Evolutionary conservation across 2,888 invertebrate genomes (phyloP), one percentile per base, ranked within the genome.

Genomic region (Xylota segnis): DNA sequence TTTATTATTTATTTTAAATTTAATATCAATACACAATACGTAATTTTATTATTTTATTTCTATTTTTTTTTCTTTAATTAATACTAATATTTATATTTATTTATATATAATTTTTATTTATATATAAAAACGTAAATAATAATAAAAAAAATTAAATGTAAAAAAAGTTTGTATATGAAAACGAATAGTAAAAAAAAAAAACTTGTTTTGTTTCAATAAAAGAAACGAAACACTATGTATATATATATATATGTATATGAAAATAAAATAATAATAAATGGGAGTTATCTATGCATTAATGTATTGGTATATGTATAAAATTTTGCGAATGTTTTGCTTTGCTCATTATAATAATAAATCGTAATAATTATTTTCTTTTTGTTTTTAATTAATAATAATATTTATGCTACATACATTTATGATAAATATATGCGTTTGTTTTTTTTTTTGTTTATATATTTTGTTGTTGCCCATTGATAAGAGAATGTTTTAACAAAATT

Each of bases 81-180:
- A 88, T 88, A 88, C 86, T 90, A 88, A 87, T 87, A 88, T 87
- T 84, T 88, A 90, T 91, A 89, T 87, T 83, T 87, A 90, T 90
- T 90, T 89, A 90, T 91, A 91, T 91, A 90, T 90, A 89, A 89
- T 90, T 89, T 90, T 89, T 90, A 91, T 90, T 90, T 91, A 91
- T 90, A 90, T 90, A 89, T 82, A 86, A 82, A 77, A 86, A 77
- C 75, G 72, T 77, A 86, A 82, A 84, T 75, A 75, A 63, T 50
- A 50, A 52, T 47, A 70, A 34, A 65, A 68, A 75, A 65, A 74
- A 65, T 45, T 10, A 54, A 37, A n/a, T 63, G 40, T 27, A 72
- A 90, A 65, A 37, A 58, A 70, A 56, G 12, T 14, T 45, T 70
- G 52, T 70, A 32, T 54, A 59, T 50, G 18, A 12, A 18, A 66